These are phyloP conservation scores for Triplophysa siluroides DNA, from an alignment of 2,113 vertebrate species.

Conservation along the genomic window DNA sequence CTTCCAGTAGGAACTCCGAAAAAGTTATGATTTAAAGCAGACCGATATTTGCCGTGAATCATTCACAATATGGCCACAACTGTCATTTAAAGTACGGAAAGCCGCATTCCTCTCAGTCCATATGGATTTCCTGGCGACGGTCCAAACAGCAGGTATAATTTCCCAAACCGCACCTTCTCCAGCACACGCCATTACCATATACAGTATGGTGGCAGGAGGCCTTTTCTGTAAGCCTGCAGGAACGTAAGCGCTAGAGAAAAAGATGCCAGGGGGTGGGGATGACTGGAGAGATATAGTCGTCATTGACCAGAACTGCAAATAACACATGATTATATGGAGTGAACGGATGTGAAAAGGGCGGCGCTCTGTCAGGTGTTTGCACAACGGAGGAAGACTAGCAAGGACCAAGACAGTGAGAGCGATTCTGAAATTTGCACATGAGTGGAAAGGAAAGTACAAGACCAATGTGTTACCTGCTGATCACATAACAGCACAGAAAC, in stretches of 20 bases:
- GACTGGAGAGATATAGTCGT: conserved; percentile 5
- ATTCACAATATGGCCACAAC: conserved; percentile 31
- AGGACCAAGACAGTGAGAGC: not conserved
- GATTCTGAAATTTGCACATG: not conserved
- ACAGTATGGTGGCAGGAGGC: not conserved
- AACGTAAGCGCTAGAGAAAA: conserved; percentile 1
- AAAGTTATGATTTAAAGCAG: not conserved
- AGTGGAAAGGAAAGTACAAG: not conserved
- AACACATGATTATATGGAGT: conserved; percentile 32
- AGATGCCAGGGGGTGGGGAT: conserved; percentile 24
- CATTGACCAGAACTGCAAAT: conserved; percentile 41
- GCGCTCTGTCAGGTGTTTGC: conserved; percentile 23
- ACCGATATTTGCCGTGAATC: conserved; percentile 2
- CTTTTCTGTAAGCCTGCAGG: conserved; percentile 15
- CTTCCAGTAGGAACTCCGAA: not conserved
- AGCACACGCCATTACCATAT: not conserved
- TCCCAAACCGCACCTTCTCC: conserved; percentile 13
- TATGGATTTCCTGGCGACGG: conserved; percentile 27
- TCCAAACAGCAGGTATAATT: conserved; percentile 38
- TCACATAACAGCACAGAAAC: no score
- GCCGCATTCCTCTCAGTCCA: conserved; percentile 7
- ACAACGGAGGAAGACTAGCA: conserved; percentile 17
- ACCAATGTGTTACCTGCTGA: not conserved
- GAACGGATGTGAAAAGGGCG: not conserved
- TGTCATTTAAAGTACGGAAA: conserved; percentile 30